Evolutionary conservation across 2,113 vertebrate genomes (phyloP).

Genomic region (Entosphenus tridentatus): DNA sequence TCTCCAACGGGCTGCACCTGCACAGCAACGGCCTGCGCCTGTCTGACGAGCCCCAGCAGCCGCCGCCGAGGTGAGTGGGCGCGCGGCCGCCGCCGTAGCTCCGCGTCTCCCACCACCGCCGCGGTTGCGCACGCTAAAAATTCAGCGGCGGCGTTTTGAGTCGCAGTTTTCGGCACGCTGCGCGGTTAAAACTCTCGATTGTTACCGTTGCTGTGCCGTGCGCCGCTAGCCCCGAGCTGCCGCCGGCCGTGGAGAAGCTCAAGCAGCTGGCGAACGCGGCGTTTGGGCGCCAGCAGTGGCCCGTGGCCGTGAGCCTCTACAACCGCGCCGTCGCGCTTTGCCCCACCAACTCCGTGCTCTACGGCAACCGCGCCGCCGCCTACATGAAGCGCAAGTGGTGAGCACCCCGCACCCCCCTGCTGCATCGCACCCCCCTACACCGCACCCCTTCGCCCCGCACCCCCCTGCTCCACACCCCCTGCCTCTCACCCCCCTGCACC

Average conservation of each 20-base stretch:
- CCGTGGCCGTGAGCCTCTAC: constrained; percentile 92
- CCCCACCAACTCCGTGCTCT: constrained; percentile 68
- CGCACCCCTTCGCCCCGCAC: not conserved
- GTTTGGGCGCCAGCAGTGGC: constrained; percentile 88
- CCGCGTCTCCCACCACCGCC: too few species aligned
- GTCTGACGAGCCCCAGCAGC: constrained; percentile 17
- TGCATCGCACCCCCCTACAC: not conserved
- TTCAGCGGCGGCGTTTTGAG: too few species aligned
- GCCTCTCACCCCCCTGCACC: not conserved
- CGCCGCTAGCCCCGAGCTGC: constrained; percentile 34
- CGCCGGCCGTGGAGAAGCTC: constrained; percentile 59
- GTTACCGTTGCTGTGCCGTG: too few species aligned
- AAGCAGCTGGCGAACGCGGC: constrained; percentile 93
- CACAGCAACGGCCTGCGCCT: constrained; percentile 53
- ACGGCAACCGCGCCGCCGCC: constrained; percentile 80
- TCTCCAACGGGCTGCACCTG: constrained; percentile 62
- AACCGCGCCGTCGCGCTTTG: constrained; percentile 66
- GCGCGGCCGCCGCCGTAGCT: too few species aligned
- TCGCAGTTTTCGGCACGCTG: too few species aligned
- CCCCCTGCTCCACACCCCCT: not conserved
- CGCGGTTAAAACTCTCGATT: too few species aligned
- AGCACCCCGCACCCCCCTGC: constrained; percentile 11
- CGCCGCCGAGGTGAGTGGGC: too few species aligned
- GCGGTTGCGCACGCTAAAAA: too few species aligned
- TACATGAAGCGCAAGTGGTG: constrained; percentile 99